Evolutionary conservation across 1,140 invertebrate species (phyloP), one percentile per base, ranked within the genome.

Genomic region (Procambarus clarkii): DNA sequence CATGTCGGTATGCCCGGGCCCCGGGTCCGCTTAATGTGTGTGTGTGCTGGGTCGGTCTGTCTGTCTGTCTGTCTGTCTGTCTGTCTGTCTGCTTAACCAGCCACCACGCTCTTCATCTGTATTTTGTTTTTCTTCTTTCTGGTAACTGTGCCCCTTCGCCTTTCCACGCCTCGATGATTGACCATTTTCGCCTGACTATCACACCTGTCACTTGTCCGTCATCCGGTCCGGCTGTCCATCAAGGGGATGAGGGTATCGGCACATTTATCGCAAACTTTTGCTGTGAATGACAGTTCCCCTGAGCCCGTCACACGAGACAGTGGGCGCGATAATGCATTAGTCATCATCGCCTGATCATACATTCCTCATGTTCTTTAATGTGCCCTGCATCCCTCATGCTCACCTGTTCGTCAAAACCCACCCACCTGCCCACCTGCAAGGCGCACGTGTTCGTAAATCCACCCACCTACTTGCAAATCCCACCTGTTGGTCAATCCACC

Each of bases 301-400:
- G 58, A 64, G 58, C 34, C 81, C 45, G 71, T 76, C 84, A 85
- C 45, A 85, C 3, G 18, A 58, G 15, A 34, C 85, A 87, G 21
- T 76, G 58, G 85, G 48, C 60, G 54, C 15, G 85, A 87, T 60
- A 60, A 34, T 87, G 79, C 60, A 87, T 87, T 79, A 79, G 79
- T 87, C 76, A 87, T 76, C 83, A 76, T 87, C 76, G 79, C 87
- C 50, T 76, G 80, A 58, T 44, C 87, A 83, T 83, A 64, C 80
- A 89, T 89, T 79, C 79, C 48, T 83, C 77, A 60, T 24, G 46
- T 34, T 76, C 48, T 87, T 87, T 79, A 74, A 79, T 76, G 34
- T 87, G 76, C 60, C 85, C 74, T 79, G 78, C 79, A 86, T 71
- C 58, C 18, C 50, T 58, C 54, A 44, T 60, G 54, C 79, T 87